phyloP scores from a whole-genome alignment of 2,113 vertebrate genomes.

The Zingel zingel region DNA sequence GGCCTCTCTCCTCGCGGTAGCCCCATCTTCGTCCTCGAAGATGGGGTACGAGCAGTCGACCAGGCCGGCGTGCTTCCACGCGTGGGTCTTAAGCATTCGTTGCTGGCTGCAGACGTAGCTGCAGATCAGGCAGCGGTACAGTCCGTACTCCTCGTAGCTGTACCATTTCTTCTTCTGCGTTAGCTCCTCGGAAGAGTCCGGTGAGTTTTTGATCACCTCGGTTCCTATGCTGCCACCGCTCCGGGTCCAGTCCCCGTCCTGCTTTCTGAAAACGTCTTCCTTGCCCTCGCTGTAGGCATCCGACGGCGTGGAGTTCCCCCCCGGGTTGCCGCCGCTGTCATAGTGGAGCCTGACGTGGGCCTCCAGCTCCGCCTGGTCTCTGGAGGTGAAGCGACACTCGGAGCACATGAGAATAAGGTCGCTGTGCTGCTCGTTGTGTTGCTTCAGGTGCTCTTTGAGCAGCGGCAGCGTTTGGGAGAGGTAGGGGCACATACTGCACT shows the following conservation, averaged over 20 bases:
- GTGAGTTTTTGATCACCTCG: background rate
- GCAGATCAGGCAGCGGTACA: slow-evolving; percentile 97
- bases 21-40: slow-evolving; percentile 91
- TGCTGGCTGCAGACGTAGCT: slow-evolving; percentile 98
- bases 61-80: slow-evolving; percentile 97
- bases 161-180: slow-evolving; percentile 91
- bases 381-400: slow-evolving; percentile 90
- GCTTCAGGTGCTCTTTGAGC: slow-evolving; percentile 92
- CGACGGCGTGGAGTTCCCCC: slow-evolving; percentile 24
- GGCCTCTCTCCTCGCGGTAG: slow-evolving; percentile 67
- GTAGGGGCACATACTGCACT: slow-evolving; percentile 94
- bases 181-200: slow-evolving; percentile 57
- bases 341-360: slow-evolving; percentile 89
- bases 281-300: slow-evolving; percentile 40
- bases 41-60: slow-evolving; percentile 97
- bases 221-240: background rate
- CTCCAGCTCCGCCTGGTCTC: slow-evolving; percentile 92
- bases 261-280: background rate
- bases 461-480: slow-evolving; percentile 88
- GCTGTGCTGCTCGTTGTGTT: slow-evolving; percentile 92
- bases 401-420: slow-evolving; percentile 96
- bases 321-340: slow-evolving; percentile 61
- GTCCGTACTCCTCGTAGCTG: slow-evolving; percentile 91
- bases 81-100: slow-evolving; percentile 96
- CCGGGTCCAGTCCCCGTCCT: slow-evolving; percentile 4